A percentile compares a stretch with the other conserved stretches of the same genome.
Evolutionary conservation across 2,888 invertebrate genomes (phyloP).

Genomic region (Furcula furcula): DNA sequence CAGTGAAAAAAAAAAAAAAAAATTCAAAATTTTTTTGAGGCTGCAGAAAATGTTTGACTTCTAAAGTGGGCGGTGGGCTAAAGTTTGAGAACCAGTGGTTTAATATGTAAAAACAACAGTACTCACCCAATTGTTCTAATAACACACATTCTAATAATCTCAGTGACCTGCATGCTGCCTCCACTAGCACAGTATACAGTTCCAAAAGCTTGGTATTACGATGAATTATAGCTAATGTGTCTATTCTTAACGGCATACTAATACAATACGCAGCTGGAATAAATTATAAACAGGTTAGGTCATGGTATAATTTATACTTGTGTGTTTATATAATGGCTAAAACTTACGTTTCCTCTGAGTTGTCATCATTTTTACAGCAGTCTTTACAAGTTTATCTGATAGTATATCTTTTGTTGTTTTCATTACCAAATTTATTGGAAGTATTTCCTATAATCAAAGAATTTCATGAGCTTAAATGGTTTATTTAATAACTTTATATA

Average conservation of each 20-base stretch:
- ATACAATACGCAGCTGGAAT: conserved; percentile 73
- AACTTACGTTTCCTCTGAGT: conserved; percentile 84
- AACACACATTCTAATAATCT: conserved; percentile 84
- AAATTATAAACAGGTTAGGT: conserved; percentile 1
- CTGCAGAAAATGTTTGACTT: too few relatives aligned
- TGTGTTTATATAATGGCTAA: conserved; percentile 2
- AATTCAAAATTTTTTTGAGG: too few relatives aligned
- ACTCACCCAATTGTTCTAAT: conserved; percentile 78
- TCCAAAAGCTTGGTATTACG: conserved; percentile 83
- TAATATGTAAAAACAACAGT: conserved; percentile 4
- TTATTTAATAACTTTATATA: too few relatives aligned
- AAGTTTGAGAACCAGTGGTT: too few relatives aligned
- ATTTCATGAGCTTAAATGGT: too few relatives aligned
- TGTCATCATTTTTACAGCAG: conserved; percentile 82
- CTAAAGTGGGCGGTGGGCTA: too few relatives aligned
- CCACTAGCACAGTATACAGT: conserved; percentile 88
- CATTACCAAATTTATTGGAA: conserved; percentile 83
- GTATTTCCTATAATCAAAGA: conserved; percentile 83
- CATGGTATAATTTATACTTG: not conserved
- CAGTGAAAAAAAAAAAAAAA: too few relatives aligned
- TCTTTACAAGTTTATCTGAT: conserved; percentile 76
- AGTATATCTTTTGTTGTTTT: conserved; percentile 83
- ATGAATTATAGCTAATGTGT: conserved; percentile 87
- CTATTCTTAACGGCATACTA: conserved; percentile 84
- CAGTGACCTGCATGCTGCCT: conserved; percentile 87